These are phyloP conservation scores for Luscinia luscinia DNA, from an alignment of 2,797 vertebrate genomes.

Conservation along the genomic window DNA sequence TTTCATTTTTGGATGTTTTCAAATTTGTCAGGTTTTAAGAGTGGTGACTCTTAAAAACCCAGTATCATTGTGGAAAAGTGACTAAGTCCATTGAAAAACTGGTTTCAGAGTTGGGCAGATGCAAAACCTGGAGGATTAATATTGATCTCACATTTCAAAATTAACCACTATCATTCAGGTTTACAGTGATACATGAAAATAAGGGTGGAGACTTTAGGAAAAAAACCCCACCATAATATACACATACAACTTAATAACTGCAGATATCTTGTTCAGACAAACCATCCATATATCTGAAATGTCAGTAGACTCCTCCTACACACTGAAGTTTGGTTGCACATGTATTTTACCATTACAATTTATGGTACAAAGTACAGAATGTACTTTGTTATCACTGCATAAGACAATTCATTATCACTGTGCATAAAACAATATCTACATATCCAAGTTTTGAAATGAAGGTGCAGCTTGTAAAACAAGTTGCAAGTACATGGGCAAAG, in stretches of 20 bases:
- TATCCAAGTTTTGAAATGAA: not conserved
- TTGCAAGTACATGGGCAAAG: not conserved
- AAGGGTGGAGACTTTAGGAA: not conserved
- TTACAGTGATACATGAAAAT: not conserved
- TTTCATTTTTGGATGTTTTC: not conserved
- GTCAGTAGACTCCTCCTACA: not conserved
- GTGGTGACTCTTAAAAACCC: not conserved
- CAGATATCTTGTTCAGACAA: not conserved
- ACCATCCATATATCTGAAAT: not conserved
- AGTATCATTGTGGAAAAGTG: not conserved
- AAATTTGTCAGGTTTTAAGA: not conserved
- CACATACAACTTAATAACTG: not conserved
- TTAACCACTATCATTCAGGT: not conserved
- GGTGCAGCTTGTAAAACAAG: not conserved
- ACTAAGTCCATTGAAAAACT: not conserved
- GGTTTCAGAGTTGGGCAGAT: not conserved
- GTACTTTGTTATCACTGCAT: not conserved
- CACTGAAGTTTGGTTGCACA: not conserved
- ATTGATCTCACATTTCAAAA: not conserved
- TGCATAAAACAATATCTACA: not conserved
- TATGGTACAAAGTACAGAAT: too few species aligned
- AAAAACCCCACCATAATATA: not conserved
- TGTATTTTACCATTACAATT: not conserved
- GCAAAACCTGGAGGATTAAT: not conserved
- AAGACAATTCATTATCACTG: not conserved